A percentile compares a stretch with the other conserved stretches of the same genome.
Evolutionary conservation across 1,140 invertebrate species (phyloP).

Genomic region (Nephotettix cincticeps): DNA sequence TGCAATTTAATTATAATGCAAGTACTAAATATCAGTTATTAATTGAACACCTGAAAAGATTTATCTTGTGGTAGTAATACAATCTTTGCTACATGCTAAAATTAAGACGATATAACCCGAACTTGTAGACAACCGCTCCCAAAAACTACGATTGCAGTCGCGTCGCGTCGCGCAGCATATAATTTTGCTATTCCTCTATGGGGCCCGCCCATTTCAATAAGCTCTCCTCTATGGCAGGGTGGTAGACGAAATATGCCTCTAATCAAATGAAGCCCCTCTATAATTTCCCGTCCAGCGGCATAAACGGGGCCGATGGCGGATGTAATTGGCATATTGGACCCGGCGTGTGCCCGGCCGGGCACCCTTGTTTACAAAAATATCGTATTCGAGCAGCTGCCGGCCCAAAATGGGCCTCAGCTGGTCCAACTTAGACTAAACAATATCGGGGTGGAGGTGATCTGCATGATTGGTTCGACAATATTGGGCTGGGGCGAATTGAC

Average conservation of each 20-base stretch:
- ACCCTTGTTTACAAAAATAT: slow-evolving; percentile 10
- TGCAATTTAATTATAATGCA: too few species aligned
- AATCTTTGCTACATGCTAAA: too few species aligned
- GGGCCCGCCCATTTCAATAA: background rate
- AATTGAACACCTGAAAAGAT: too few species aligned
- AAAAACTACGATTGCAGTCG: too few species aligned
- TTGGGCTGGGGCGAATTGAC: too few species aligned
- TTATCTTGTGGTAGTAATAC: too few species aligned
- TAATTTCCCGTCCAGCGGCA: background rate
- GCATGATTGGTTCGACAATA: too few species aligned
- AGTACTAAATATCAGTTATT: too few species aligned
- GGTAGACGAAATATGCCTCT: background rate
- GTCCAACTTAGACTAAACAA: slow-evolving; percentile 2
- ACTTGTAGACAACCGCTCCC: too few species aligned
- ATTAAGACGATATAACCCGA: too few species aligned
- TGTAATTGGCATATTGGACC: slow-evolving; percentile 5
- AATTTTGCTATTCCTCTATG: too few species aligned
- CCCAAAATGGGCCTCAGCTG: background rate
- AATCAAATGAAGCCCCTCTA: slow-evolving; percentile 4
- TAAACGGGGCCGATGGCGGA: background rate
- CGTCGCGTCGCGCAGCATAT: too few species aligned
- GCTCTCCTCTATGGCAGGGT: background rate
- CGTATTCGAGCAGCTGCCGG: background rate
- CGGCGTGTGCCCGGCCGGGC: background rate
- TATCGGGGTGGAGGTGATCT: background rate